Conservation (phyloP, 1,140 invertebrate species). For the Pogonomyrmex californicus region DNA sequence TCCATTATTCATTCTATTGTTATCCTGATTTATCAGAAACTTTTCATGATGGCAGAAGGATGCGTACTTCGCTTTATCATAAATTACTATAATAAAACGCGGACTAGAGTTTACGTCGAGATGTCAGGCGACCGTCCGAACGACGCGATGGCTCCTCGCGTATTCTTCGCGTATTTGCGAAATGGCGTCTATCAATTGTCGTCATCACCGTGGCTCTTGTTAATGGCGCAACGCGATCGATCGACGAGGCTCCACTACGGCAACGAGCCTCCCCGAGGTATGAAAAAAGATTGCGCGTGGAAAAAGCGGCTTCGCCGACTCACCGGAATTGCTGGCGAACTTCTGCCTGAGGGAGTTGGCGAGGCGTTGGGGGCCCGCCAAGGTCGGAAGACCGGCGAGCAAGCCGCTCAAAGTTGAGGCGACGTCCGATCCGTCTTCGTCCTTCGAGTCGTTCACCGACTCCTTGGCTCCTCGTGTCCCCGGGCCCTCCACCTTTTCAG, state of each 20-base stretch:
- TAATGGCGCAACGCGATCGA: conserved; percentile 39
- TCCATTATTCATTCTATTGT: background rate
- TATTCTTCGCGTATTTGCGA: conserved; percentile 22
- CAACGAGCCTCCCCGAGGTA: conserved; percentile 5
- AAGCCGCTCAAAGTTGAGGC: conserved; percentile 83
- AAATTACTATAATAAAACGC: conserved; percentile 5
- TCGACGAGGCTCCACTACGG: background rate
- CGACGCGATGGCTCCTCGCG: background rate
- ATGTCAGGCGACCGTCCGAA: background rate
- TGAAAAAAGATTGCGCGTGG: background rate
- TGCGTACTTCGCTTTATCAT: background rate
- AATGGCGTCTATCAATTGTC: conserved; percentile 29
- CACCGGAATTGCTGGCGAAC: conserved; percentile 85
- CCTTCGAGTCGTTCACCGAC: conserved; percentile 85
- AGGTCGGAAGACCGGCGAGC: conserved; percentile 84
- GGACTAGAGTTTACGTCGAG: background rate
- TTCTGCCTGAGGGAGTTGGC: conserved; percentile 85
- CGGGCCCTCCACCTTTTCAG: conserved; percentile 87
- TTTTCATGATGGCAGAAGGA: background rate
- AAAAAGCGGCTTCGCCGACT: conserved; percentile 74
- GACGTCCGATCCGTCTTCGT: conserved; percentile 82
- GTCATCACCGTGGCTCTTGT: conserved; percentile 5
- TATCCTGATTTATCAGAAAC: background rate
- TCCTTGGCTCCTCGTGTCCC: conserved; percentile 83
- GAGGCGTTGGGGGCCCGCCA: conserved; percentile 86